Conservation (phyloP, 2,797 vertebrate species). For the Hippopotamyrus pictus region DNA sequence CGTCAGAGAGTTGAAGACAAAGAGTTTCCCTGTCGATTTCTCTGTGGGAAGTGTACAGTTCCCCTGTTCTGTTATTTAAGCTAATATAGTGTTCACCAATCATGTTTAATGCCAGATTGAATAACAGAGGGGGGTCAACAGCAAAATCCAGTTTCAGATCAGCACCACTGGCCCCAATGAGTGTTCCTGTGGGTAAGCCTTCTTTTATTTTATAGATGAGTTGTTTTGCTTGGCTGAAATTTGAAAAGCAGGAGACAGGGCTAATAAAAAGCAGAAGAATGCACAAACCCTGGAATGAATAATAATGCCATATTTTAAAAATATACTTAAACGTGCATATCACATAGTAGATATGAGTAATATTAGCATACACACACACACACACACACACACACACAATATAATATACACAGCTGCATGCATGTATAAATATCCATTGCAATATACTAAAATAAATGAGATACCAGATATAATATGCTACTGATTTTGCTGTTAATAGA, state of each 20-base stretch:
- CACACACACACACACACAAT: not conserved
- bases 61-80: conserved; percentile 80
- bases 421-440: not conserved
- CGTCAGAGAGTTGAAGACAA: conserved; percentile 64
- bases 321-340: not conserved
- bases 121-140: conserved; percentile 70
- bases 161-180: conserved; percentile 80
- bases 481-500: not conserved
- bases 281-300: conserved; percentile 61
- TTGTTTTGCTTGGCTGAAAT: conserved; percentile 83
- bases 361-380: not conserved
- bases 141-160: conserved; percentile 75
- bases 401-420: not conserved
- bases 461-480: not conserved
- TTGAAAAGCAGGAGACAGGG: conserved; percentile 81
- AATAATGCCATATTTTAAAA: conserved; percentile 22
- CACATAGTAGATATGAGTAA: not conserved
- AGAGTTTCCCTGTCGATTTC: conserved; percentile 90
- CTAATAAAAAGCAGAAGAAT: conserved; percentile 75
- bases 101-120: conserved; percentile 79
- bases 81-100: conserved; percentile 76
- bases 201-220: conserved; percentile 94
- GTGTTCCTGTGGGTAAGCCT: conserved; percentile 80
- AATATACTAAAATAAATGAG: not conserved
- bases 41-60: conserved; percentile 77